Base-by-base conservation (phyloP, 1,140 invertebrate genomes). In the Procambarus virginalis region DNA sequence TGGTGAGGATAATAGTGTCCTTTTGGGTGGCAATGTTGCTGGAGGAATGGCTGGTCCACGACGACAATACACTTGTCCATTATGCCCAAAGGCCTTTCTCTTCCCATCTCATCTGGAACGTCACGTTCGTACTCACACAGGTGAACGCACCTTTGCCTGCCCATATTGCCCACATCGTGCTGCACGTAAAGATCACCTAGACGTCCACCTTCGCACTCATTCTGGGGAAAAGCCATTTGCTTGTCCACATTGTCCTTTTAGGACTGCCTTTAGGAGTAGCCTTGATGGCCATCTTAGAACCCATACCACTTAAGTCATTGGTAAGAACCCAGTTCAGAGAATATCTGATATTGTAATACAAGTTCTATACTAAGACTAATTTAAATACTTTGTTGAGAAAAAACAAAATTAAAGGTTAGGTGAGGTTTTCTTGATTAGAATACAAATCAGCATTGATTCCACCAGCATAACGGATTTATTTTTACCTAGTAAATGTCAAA, bases 21-120 rank as follows among this genome's bases (percentile, higher is more conserved):
- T 34, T n/a, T 45, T 55, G 22, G 75, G 58, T n/a, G 76, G 84
- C 20, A 55, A 49, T 10, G 9, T 34, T 2, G 80, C 60, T 22
- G 55, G 87, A 17, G 77, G 77, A 10, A 55, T n/a, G 10, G 64
- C 70, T 9, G 82, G 83, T 2, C 55, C 75, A 14, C 60, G 83
- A 14, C 83, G 84, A 22, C 86, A 89, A 22, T 91, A 89, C 82
- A 78, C 78, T 0, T 91, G 91, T 73, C 91, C 91, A 2, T 76
- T 90, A 64, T 94, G 94, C 79, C 92, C 93, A 10, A 94, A 94
- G 80, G 92, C 93, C 8, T 94, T 94, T 87, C 93, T 94, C 12
- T 91, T 93, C 60, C 94, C 94, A 89, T 93, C 94, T 83, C 94
- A 94, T 82, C 90, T 94, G 75, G 94, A 93, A 76, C 90, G 93